Evolutionary conservation across 2,797 vertebrate genomes (phyloP).

Genomic region (Pteropus rufus): DNA sequence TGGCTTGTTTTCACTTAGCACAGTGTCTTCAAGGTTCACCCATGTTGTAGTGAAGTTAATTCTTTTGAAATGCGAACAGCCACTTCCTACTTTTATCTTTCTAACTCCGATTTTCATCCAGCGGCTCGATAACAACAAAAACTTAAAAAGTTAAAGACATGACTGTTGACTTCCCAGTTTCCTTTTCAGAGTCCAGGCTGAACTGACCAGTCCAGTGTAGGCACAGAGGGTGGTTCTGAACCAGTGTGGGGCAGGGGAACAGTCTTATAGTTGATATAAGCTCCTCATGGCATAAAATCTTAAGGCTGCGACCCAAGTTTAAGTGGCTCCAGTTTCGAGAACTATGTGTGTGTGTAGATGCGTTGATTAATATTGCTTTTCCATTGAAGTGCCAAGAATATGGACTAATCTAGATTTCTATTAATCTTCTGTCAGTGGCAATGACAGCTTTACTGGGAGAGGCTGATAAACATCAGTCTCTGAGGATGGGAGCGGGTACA

Average conservation of each 20-base stretch:
- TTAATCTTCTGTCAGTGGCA: constrained; percentile 81
- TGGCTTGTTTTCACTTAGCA: neutral
- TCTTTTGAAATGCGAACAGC: constrained; percentile 6
- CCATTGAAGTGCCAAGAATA: constrained; percentile 81
- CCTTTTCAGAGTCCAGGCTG: neutral
- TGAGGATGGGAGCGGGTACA: constrained; percentile 80
- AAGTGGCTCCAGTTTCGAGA: neutral
- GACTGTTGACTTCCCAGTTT: neutral
- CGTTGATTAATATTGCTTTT: constrained; percentile 69
- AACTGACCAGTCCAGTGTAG: neutral
- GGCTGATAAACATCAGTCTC: constrained; percentile 85
- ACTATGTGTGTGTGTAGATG: neutral
- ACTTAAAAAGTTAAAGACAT: neutral
- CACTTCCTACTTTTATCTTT: neutral
- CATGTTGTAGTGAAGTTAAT: neutral
- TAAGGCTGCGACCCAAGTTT: neutral
- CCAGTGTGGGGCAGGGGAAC: accelerated
- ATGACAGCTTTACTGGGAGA: constrained; percentile 84
- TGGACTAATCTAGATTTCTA: constrained; percentile 82
- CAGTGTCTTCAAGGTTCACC: neutral
- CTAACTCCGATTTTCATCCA: neutral
- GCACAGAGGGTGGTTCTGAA: neutral
- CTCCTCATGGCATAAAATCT: neutral
- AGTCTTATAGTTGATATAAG: neutral
- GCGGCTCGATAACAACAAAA: neutral